These are phyloP conservation scores for Calonectris borealis DNA, from an alignment of 2,113 vertebrate genomes.

Conservation along the genomic window DNA sequence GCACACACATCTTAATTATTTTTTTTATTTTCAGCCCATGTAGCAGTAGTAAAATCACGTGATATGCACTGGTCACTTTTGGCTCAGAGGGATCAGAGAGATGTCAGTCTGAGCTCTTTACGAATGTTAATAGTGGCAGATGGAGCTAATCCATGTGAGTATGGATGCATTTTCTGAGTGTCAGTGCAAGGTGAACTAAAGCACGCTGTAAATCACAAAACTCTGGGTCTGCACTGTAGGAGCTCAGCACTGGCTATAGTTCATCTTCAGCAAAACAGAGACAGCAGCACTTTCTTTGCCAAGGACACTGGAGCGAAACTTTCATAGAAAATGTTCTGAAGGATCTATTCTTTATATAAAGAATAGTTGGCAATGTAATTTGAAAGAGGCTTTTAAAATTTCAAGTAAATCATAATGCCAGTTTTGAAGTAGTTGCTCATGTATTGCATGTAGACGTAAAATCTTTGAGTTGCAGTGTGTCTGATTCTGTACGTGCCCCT, in stretches of 20 bases:
- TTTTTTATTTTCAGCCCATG: constrained; percentile 73
- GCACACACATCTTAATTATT: not conserved
- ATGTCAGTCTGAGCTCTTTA: constrained; percentile 90
- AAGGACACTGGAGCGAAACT: not conserved
- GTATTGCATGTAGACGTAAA: not conserved
- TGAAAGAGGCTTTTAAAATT: not conserved
- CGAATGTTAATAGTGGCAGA: constrained; percentile 94
- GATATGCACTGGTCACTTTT: constrained; percentile 99
- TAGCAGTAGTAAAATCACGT: constrained; percentile 92
- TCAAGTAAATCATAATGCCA: not conserved
- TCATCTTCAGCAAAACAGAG: not conserved
- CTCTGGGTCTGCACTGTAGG: not conserved
- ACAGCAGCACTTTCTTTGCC: not conserved
- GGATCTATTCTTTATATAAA: not conserved
- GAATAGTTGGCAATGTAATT: not conserved
- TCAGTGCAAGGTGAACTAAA: not conserved
- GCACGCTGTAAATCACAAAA: not conserved
- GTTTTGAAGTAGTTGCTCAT: not conserved
- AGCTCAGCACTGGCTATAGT: not conserved
- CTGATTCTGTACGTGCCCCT: not conserved
- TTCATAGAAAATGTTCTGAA: not conserved
- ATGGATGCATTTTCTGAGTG: not conserved
- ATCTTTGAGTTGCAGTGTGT: not conserved
- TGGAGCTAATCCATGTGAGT: constrained; percentile 97
- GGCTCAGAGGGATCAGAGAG: constrained; percentile 92